These are phyloP conservation scores for Andricus curvator DNA, from an alignment of 2,888 invertebrate species.

Conservation along the genomic window DNA sequence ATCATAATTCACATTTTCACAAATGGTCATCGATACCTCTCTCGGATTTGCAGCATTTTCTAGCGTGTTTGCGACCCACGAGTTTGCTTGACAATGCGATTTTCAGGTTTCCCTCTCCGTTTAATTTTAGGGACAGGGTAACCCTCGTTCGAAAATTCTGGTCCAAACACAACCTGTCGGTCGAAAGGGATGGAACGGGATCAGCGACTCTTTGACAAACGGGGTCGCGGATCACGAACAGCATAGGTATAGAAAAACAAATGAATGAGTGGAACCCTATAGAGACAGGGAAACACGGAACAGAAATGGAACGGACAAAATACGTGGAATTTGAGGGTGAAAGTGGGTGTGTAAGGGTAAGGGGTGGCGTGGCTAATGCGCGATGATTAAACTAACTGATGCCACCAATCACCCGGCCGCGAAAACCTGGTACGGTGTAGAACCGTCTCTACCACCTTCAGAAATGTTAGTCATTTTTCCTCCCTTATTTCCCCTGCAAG, in stretches of 20 bases:
- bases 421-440: constrained; percentile 65
- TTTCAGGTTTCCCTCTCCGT: neutral
- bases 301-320: constrained; percentile 59
- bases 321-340: constrained; percentile 70
- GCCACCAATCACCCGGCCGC: constrained; percentile 77
- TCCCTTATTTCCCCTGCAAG: constrained; percentile 43
- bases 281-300: constrained; percentile 45
- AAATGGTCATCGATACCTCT: constrained; percentile 40
- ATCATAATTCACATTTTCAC: neutral
- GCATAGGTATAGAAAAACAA: constrained; percentile 59
- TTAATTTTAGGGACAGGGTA: neutral
- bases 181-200: constrained; percentile 52
- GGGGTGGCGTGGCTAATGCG: constrained; percentile 76
- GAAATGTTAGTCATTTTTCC: constrained; percentile 58
- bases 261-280: constrained; percentile 64
- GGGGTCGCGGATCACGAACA: constrained; percentile 63
- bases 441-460: constrained; percentile 59
- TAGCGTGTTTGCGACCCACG: constrained; percentile 50
- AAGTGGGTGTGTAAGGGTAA: constrained; percentile 67
- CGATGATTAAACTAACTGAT: constrained; percentile 78
- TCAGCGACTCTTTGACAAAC: constrained; percentile 62
- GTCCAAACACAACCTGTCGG: constrained; percentile 8
- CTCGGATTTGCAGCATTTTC: constrained; percentile 53
- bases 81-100: constrained; percentile 2
- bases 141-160: constrained; percentile 7